Evolutionary conservation across 2,888 invertebrate species (phyloP), one percentile per base, ranked within the genome.

Genomic region (Oasisia sp.): DNA sequence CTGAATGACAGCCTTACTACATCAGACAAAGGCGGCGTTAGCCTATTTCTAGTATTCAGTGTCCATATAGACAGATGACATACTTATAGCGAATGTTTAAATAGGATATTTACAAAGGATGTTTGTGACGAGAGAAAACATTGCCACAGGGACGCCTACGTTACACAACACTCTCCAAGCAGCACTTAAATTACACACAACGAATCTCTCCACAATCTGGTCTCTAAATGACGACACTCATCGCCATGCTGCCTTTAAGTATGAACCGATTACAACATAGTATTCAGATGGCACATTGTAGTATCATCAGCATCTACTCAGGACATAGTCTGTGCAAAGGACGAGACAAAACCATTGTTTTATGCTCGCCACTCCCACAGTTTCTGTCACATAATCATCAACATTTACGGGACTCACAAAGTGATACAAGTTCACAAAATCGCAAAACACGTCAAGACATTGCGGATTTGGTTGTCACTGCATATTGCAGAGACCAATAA

Each of bases 241-340:
- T n/a, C 74, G n/a, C n/a, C 74, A 27, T 56, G 74, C 74, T 74
- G 74, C 74, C 74, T 74, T 74, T 74, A 74, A 74, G 74, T 74
- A 14, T 27, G 74, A 74, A 74, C 74, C 74, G 74, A 74, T 74
- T 74, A 74, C 74, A 74, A 74, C 74, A 74, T 74, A 74, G 27
- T 74, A 74, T 74, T 74, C 74, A 74, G 74, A 74, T 74, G 74
- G 74, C 74, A 74, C 74, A 50, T 50, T 14, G 74, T 74, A 74
- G 19, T 27, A 74, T 74, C 74, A 74, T 19, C 19, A 27, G 74
- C 74, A 74, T 74, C 27, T 74, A 19, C n/a, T 74, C 74, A 74
- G 27, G 27, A 74, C 74, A 74, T 27, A 74, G 27, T 74, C 74
- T 74, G 74, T 27, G 0, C 50, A 14, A 50, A 50, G 14, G 50